These are phyloP conservation scores for Hydrotaea diabolus DNA, from an alignment of 2,888 invertebrate genomes.

Conservation along the genomic window DNA sequence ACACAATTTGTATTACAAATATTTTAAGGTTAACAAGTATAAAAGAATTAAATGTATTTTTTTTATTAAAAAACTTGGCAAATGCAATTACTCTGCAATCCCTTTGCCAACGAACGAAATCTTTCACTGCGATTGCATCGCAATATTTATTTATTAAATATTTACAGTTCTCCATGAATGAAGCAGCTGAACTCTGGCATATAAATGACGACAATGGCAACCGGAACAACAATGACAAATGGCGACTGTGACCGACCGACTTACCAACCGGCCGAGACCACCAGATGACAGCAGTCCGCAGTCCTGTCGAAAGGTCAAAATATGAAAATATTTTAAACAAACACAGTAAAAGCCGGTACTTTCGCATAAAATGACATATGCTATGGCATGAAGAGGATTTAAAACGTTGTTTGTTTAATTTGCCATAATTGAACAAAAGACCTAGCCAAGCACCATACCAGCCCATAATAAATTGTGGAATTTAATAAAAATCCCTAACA, in stretches of 20 bases:
- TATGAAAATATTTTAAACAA: conserved; percentile 29
- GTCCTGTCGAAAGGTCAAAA: conserved; percentile 31
- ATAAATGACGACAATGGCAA: not conserved
- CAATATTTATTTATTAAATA: conserved; percentile 58
- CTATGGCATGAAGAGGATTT: conserved; percentile 2
- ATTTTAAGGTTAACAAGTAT: too few species aligned
- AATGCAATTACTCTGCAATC: too few species aligned
- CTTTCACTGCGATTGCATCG: not conserved
- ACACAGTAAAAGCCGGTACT: not conserved
- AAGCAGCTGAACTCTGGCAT: conserved; percentile 43
- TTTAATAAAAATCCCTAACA: not conserved
- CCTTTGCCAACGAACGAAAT: not conserved
- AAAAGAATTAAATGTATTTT: too few species aligned
- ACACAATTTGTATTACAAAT: too few species aligned
- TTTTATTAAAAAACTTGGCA: too few species aligned
- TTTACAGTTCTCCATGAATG: conserved; percentile 51
- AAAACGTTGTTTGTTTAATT: conserved; percentile 17
- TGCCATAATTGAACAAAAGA: conserved; percentile 2
- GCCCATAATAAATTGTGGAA: not conserved
- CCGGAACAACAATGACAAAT: not conserved
- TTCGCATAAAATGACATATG: not conserved
- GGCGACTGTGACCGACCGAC: not conserved
- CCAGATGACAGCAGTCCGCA: conserved; percentile 31
- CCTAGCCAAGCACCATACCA: too few species aligned
- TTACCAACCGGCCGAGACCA: too few species aligned